These are phyloP conservation scores for Polydrusus pterygomalis DNA, from an alignment of 2,888 invertebrate genomes.

Conservation along the genomic window DNA sequence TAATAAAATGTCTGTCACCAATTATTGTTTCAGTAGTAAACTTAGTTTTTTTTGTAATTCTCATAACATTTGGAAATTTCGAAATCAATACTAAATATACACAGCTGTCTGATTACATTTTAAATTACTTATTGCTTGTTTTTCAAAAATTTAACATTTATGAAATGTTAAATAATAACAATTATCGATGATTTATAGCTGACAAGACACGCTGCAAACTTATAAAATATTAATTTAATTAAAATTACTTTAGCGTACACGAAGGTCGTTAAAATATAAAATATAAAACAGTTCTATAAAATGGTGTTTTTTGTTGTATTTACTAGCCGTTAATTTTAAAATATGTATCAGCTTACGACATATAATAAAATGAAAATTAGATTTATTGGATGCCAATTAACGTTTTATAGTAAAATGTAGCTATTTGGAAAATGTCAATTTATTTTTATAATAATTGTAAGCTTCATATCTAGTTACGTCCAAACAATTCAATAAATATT, in stretches of 20 bases:
- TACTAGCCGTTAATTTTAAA: constrained; percentile 42
- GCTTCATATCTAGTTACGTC: too few relatives aligned
- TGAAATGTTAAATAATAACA: constrained; percentile 46
- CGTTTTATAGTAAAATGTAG: constrained; percentile 10
- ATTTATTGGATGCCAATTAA: constrained; percentile 26
- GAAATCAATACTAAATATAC: too few relatives aligned
- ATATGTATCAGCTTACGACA: constrained; percentile 38
- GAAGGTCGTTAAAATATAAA: constrained; percentile 45
- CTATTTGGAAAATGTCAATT: not conserved
- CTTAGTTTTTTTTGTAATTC: too few relatives aligned
- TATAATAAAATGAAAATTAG: constrained; percentile 17
- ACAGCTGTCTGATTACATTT: not conserved
- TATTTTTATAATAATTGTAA: too few relatives aligned
- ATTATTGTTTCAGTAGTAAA: too few relatives aligned
- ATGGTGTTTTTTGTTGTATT: constrained; percentile 33
- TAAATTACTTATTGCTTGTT: not conserved
- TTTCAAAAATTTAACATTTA: constrained; percentile 38
- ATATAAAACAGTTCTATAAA: constrained; percentile 35
- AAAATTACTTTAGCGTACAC: constrained; percentile 42
- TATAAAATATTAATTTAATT: constrained; percentile 52
- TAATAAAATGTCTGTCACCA: too few relatives aligned
- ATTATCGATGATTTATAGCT: constrained; percentile 47
- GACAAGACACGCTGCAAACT: constrained; percentile 43
- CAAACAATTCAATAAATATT: too few relatives aligned
- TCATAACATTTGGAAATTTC: too few relatives aligned